These are phyloP conservation scores for Drosophila repleta DNA, from an alignment of 1,140 invertebrate species.

Conservation along the genomic window DNA sequence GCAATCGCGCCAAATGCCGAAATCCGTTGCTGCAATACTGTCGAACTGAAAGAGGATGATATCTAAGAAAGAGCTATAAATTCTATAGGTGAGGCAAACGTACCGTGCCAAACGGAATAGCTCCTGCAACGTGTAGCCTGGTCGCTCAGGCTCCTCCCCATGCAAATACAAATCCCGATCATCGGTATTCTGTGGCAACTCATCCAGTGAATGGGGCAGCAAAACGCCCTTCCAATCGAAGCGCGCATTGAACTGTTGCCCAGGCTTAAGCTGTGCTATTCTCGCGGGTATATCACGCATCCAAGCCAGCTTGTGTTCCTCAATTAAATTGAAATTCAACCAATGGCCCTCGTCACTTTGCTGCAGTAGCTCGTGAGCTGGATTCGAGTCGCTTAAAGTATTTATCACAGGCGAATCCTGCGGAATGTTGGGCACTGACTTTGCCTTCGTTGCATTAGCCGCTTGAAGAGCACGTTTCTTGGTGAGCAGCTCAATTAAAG, in stretches of 20 bases:
- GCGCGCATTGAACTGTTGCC: slow-evolving; percentile 89
- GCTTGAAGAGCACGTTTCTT: slow-evolving; percentile 84
- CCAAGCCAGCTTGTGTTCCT: slow-evolving; percentile 94
- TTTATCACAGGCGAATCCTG: slow-evolving; percentile 35
- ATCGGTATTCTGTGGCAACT: slow-evolving; percentile 85
- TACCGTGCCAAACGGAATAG: slow-evolving; percentile 88
- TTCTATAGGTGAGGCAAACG: fast-evolving
- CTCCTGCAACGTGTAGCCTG: slow-evolving; percentile 95
- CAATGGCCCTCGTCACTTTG: slow-evolving; percentile 88
- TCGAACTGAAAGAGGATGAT: slow-evolving; percentile 84
- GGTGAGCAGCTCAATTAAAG: slow-evolving; percentile 85
- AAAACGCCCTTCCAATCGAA: slow-evolving; percentile 89
- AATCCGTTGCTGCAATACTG: slow-evolving; percentile 91
- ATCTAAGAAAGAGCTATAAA: background rate
- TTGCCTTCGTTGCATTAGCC: background rate
- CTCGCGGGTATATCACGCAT: slow-evolving; percentile 88
- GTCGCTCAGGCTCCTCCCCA: slow-evolving; percentile 94
- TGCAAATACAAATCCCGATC: slow-evolving; percentile 93
- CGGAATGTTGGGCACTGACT: background rate
- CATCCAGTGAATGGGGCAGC: slow-evolving; percentile 86
- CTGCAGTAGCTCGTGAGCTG: slow-evolving; percentile 86
- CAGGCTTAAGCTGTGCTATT: slow-evolving; percentile 82
- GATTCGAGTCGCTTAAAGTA: slow-evolving; percentile 60
- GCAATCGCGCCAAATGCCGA: slow-evolving; percentile 91
- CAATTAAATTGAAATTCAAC: slow-evolving; percentile 92